These are phyloP conservation scores for Ascidia mentula DNA, from an alignment of 23 tunicate genomes.

Conservation along the genomic window DNA sequence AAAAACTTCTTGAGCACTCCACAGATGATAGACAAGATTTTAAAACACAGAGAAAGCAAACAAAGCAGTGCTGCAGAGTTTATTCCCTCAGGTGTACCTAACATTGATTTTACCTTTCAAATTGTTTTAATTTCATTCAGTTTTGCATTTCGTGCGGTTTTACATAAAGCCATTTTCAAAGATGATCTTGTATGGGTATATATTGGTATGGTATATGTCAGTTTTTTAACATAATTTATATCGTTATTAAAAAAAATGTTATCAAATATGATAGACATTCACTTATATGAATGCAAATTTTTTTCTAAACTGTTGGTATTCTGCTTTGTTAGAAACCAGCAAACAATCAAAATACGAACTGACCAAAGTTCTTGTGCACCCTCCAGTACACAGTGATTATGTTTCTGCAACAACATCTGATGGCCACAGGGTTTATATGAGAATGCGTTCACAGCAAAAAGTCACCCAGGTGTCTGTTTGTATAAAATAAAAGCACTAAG, in stretches of 20 bases:
- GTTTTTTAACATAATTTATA: too few relatives aligned
- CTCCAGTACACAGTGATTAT: conserved; percentile 67
- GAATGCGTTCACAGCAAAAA: conserved; percentile 29
- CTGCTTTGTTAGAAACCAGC: not conserved
- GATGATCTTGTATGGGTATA: too few relatives aligned
- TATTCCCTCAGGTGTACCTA: conserved; percentile 13
- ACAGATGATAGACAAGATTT: conserved; percentile 52
- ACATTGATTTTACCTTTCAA: too few relatives aligned
- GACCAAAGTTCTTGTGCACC: conserved; percentile 55
- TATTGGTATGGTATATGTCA: too few relatives aligned
- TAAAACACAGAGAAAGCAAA: conserved; percentile 37
- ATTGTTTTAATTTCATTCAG: too few relatives aligned
- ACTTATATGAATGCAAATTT: not conserved
- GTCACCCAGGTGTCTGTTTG: not conserved
- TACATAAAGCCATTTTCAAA: too few relatives aligned
- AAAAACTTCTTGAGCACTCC: conserved; percentile 22
- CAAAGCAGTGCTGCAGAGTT: conserved; percentile 32
- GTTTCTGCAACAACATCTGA: conserved; percentile 86
- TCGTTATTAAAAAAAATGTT: too few relatives aligned
- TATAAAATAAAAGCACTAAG: not conserved
- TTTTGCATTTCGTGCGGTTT: too few relatives aligned
- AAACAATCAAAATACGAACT: conserved; percentile 13
- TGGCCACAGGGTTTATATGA: conserved; percentile 76
- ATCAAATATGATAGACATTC: too few relatives aligned
- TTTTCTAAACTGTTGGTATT: not conserved